Evolutionary conservation across 2,113 vertebrate species (phyloP).

Genomic region (Rhodinocichla rosea): DNA sequence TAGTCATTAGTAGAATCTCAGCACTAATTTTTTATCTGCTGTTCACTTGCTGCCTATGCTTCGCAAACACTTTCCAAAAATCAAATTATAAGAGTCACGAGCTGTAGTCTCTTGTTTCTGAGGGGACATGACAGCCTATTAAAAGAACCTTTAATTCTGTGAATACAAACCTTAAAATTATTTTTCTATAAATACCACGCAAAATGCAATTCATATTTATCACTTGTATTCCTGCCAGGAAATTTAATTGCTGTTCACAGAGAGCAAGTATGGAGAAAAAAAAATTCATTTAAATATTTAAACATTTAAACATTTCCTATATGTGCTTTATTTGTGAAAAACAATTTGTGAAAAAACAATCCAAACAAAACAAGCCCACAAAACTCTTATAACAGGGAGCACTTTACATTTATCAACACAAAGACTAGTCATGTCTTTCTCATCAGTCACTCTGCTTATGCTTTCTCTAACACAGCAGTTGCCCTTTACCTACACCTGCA

Average conservation of each 20-base stretch:
- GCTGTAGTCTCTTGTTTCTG: neutral
- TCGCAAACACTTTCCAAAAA: neutral
- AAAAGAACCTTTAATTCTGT: neutral
- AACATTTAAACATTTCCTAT: neutral
- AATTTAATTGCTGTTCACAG: constrained; percentile 18
- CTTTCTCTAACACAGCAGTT: constrained; percentile 23
- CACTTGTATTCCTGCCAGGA: neutral
- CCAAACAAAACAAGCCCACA: neutral
- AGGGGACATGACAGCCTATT: neutral
- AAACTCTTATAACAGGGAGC: neutral
- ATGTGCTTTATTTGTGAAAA: neutral
- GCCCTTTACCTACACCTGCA: neutral
- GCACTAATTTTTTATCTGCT: neutral
- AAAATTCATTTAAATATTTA: constrained; percentile 21
- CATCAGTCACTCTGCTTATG: neutral
- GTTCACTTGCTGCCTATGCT: neutral
- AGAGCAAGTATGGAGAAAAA: neutral
- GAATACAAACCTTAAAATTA: neutral
- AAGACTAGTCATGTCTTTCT: neutral
- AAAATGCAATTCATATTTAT: constrained; percentile 14
- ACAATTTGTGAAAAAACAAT: neutral
- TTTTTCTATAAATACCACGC: neutral
- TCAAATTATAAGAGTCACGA: neutral
- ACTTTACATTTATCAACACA: neutral
- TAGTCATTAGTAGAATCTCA: neutral